These are phyloP conservation scores for Toxotes jaculatrix DNA, from an alignment of 2,113 vertebrate species.

Conservation along the genomic window DNA sequence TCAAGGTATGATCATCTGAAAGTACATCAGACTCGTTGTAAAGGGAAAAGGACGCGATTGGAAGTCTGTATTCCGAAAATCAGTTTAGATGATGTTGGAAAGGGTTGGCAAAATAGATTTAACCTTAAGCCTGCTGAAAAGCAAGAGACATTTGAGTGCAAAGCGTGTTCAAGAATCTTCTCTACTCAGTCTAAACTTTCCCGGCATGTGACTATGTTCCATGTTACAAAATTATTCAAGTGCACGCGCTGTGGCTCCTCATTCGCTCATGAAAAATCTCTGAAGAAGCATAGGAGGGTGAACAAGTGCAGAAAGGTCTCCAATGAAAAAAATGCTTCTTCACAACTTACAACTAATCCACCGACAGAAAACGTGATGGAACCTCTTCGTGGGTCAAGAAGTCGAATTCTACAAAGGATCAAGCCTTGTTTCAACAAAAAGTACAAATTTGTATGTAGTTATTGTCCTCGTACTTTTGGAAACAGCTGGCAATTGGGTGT, in stretches of 20 bases:
- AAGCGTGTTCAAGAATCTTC: conserved; percentile 75
- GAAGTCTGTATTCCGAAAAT: conserved; percentile 82
- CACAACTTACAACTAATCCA: conserved; percentile 9
- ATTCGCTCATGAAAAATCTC: conserved; percentile 69
- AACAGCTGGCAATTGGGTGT: conserved; percentile 56
- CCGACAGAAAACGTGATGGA: conserved; percentile 33
- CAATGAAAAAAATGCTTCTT: not conserved
- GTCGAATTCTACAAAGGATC: conserved; percentile 65
- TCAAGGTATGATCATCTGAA: conserved; percentile 84
- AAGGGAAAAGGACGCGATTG: conserved; percentile 68
- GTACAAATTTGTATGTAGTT: conserved; percentile 72
- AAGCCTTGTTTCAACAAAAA: conserved; percentile 72
- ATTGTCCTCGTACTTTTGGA: conserved; percentile 80
- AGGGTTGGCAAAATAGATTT: conserved; percentile 70
- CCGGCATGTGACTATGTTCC: conserved; percentile 78
- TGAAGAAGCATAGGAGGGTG: conserved; percentile 69
- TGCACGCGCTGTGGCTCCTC: conserved; percentile 72
- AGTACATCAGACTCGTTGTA: conserved; percentile 80
- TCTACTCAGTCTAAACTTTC: conserved; percentile 66
- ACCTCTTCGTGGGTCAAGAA: conserved; percentile 48
- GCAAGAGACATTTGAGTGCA: conserved; percentile 66
- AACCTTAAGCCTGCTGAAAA: conserved; percentile 18
- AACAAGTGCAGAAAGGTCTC: conserved; percentile 55
- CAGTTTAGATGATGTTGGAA: conserved; percentile 74
- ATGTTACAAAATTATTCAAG: conserved; percentile 71